These are phyloP conservation scores for Drosophila ohnishii DNA, from an alignment of 1,140 invertebrate genomes.

Conservation along the genomic window DNA sequence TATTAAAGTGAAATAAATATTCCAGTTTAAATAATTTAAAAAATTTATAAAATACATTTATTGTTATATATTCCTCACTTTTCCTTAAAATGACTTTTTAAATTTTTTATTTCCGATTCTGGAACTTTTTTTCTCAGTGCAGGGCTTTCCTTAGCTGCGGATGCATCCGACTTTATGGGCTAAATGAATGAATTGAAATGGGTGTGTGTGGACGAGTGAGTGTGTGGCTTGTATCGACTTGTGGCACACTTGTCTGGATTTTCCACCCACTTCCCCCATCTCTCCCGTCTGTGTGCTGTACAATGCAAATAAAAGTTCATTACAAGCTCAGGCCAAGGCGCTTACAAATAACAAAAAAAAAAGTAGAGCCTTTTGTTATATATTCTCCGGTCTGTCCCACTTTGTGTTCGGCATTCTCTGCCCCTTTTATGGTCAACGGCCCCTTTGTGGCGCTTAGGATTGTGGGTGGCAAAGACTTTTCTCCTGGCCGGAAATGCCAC, in stretches of 20 bases:
- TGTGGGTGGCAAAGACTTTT: slow-evolving; percentile 38
- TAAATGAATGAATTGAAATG: slow-evolving; percentile 81
- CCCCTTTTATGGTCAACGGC: slow-evolving; percentile 70
- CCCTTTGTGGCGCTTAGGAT: slow-evolving; percentile 35
- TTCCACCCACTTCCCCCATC: background rate
- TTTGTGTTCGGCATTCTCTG: slow-evolving; percentile 41
- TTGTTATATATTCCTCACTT: background rate
- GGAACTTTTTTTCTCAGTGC: slow-evolving; percentile 13
- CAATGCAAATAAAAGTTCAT: slow-evolving; percentile 81
- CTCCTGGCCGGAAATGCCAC: slow-evolving; percentile 69
- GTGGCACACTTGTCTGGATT: slow-evolving; percentile 57
- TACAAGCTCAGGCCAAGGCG: slow-evolving; percentile 69
- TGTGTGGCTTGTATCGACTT: slow-evolving; percentile 73
- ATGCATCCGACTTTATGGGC: slow-evolving; percentile 57
- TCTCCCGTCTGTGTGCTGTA: slow-evolving; percentile 18
- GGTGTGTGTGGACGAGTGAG: slow-evolving; percentile 42
- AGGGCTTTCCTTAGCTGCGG: slow-evolving; percentile 49
- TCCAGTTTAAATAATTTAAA: background rate
- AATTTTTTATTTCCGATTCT: background rate
- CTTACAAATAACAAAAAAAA: slow-evolving; percentile 60
- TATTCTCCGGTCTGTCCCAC: slow-evolving; percentile 37
- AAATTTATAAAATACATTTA: background rate
- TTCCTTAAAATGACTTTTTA: background rate
- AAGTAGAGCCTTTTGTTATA: slow-evolving; percentile 51
- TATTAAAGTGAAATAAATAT: background rate